Percentiles rank a stretch among this genome's conserved stretches.
phyloP scores from a whole-genome alignment of 2,888 invertebrate species.

The Epistrophella euchroma region DNA sequence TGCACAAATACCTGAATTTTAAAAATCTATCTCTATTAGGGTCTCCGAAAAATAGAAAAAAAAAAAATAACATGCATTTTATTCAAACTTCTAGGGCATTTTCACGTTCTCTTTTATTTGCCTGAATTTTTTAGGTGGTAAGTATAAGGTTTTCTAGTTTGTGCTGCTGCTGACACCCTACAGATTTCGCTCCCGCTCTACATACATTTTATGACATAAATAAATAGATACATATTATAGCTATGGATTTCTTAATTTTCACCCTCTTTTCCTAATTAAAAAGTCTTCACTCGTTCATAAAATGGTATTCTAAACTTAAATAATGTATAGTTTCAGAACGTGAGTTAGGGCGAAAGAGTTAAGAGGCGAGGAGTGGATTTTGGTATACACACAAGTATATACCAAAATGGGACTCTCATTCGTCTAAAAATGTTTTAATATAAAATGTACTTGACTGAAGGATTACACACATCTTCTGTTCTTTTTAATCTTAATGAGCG shows the following conservation, averaged over 20 bases:
- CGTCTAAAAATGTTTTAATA: constrained; percentile 42
- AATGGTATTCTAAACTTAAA: constrained; percentile 58
- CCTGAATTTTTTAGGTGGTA: neutral
- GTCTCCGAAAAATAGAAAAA: too few species aligned
- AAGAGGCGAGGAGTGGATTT: neutral
- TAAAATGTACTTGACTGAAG: constrained; percentile 60
- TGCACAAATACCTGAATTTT: too few species aligned
- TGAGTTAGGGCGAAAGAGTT: neutral
- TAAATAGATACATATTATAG: neutral
- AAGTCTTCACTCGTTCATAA: constrained; percentile 57
- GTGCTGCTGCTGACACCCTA: neutral
- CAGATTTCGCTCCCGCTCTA: neutral
- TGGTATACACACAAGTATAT: constrained; percentile 35
- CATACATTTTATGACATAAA: neutral
- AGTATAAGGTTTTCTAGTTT: neutral
- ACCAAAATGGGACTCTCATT: constrained; percentile 53
- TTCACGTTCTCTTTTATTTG: neutral
- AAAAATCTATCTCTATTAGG: too few species aligned
- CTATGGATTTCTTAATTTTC: constrained; percentile 52
- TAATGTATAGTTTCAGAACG: constrained; percentile 32
- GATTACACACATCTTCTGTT: constrained; percentile 48
- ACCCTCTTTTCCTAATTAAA: constrained; percentile 63
- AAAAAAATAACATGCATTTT: too few species aligned
- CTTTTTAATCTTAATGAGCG: constrained; percentile 45
- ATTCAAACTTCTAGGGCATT: neutral